phyloP scores from a whole-genome alignment of 1,140 invertebrate genomes.

The Zaprionus taronus region DNA sequence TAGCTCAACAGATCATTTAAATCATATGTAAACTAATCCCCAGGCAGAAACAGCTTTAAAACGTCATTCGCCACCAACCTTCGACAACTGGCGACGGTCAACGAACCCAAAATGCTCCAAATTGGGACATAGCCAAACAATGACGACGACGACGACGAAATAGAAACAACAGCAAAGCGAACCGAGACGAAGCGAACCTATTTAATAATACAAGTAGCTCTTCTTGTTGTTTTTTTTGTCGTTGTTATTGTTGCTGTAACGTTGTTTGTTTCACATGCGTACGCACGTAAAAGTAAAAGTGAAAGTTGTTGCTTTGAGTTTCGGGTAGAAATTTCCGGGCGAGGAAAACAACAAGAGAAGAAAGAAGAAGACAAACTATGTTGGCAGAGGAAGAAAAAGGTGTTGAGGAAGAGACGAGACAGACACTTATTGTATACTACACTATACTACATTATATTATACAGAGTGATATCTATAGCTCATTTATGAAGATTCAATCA shows the following conservation, averaged over 20 bases:
- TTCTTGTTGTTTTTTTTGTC: background rate
- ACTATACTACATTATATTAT: too few relatives aligned
- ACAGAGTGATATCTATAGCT: too few relatives aligned
- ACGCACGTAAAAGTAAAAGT: constrained; percentile 75
- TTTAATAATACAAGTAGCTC: constrained; percentile 61
- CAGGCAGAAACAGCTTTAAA: constrained; percentile 10
- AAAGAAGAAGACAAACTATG: background rate
- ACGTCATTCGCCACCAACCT: constrained; percentile 20
- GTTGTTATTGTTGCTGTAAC: constrained; percentile 23
- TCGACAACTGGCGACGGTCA: constrained; percentile 44
- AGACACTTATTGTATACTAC: too few relatives aligned
- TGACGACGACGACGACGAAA: constrained; percentile 39
- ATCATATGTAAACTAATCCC: constrained; percentile 46
- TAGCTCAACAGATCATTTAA: constrained; percentile 39
- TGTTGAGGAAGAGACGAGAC: too few relatives aligned
- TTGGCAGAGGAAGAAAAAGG: background rate
- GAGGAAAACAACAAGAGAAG: background rate
- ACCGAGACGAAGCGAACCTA: constrained; percentile 12
- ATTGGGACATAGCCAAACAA: constrained; percentile 64
- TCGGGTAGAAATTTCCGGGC: constrained; percentile 66
- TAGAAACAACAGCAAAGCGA: constrained; percentile 18
- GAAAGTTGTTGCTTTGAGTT: constrained; percentile 57
- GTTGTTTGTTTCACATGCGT: constrained; percentile 32
- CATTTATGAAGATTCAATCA: too few relatives aligned
- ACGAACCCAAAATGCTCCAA: constrained; percentile 57